Conservation (phyloP, 2,113 vertebrate species). For the Maccullochella peelii region DNA sequence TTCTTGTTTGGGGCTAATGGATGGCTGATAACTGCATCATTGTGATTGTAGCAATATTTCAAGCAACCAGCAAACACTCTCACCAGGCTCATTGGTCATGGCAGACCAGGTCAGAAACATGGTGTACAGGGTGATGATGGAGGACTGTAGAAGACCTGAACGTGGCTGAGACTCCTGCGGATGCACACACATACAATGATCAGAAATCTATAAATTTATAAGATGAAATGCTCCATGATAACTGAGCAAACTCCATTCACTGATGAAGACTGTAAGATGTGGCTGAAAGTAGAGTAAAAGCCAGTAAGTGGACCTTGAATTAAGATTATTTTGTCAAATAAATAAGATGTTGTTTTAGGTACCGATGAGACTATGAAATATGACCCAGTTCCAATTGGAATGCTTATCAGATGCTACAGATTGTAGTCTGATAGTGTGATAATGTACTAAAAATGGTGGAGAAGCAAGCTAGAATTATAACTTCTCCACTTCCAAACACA, state of each 20-base stretch:
- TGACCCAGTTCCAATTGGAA: no score
- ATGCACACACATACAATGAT: conserved; percentile 46
- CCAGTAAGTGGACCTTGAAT: not conserved
- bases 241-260: not conserved
- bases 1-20: not conserved
- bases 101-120: conserved; percentile 97
- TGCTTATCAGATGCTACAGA: no score
- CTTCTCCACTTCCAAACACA: no score
- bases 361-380: no score
- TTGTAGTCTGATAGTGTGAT: no score
- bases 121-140: conserved; percentile 93
- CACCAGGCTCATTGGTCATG: conserved; percentile 95
- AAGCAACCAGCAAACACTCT: conserved; percentile 46
- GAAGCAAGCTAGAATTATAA: no score
- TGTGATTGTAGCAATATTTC: conserved; percentile 2
- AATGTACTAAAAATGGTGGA: no score
- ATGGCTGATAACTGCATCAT: not conserved
- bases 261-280: not conserved
- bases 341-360: no score
- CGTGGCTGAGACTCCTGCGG: conserved; percentile 87
- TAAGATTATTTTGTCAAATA: not conserved
- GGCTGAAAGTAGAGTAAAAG: not conserved
- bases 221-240: not conserved
- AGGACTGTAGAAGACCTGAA: conserved; percentile 96
- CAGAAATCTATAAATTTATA: not conserved